Conservation (phyloP, 2,797 vertebrate genomes). For the Arnoldichthys spilopterus region DNA sequence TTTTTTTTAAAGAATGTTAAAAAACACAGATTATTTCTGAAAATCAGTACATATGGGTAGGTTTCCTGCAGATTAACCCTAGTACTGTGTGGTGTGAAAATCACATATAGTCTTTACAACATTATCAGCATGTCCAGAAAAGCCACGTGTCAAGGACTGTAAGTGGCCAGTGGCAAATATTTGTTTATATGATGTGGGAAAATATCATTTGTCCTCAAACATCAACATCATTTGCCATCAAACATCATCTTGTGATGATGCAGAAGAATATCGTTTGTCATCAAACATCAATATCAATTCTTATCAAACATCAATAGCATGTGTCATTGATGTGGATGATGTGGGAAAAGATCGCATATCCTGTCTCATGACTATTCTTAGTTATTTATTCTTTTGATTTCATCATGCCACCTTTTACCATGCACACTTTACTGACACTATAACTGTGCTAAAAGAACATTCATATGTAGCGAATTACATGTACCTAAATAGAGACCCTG, state of each 20-base stretch:
- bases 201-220: conserved; percentile 3
- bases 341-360: conserved; percentile 27
- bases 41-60: not conserved
- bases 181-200: conserved; percentile 14
- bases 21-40: not conserved
- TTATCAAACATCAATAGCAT: conserved; percentile 7
- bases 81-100: not conserved
- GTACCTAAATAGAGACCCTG: conserved; percentile 7
- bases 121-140: not conserved
- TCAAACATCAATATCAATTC: conserved; percentile 31
- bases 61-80: not conserved
- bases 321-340: not conserved
- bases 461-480: conserved; percentile 2
- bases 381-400: not conserved
- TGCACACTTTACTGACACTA: not conserved
- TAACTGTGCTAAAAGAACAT: not conserved
- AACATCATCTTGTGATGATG: conserved; percentile 1
- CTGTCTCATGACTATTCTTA: not conserved
- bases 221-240: not conserved
- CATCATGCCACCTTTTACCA: not conserved
- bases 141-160: not conserved
- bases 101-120: not conserved
- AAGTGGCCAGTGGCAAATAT: conserved; percentile 4
- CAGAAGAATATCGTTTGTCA: conserved; percentile 13
- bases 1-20: not conserved